Base-by-base conservation (phyloP, 2,113 vertebrate genomes). In the Pseudorectes ferrugineus region DNA sequence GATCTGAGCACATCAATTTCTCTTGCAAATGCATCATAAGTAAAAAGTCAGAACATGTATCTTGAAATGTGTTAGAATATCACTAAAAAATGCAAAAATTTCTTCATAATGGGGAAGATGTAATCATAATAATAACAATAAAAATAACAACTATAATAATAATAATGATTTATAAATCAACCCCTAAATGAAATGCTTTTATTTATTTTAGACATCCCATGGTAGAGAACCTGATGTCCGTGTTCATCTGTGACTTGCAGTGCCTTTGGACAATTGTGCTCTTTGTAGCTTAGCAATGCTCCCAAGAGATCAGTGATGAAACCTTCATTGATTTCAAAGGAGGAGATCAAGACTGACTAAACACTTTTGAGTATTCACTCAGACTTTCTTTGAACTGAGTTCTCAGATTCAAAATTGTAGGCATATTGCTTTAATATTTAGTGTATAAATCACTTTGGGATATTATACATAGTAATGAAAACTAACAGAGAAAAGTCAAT, bases 121-220 rank as follows among this genome's bases (percentile, higher is more conserved):
- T 65, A n/a, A 12, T 52, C 49, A 42, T 19, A 17, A 38, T 3
- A 55, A 14, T 11, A 62, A 36, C 10, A 51, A 43, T 11, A 35
- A n/a, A 55, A 55, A 33, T 33, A 57, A n/a, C 33, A 57, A 23
- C 33, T n/a, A n/a, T 57, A 35, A 57, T 57, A n/a, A 33, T 8
- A 28, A 11, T 31, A 54, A 18, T 9, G 42, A 80, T 20, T 35
- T 71, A 36, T 23, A 71, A 58, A 74, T 31, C 24, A 48, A 36
- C 2, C 1, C 1, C 1, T 6, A 52, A 45, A 71, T 4, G 0
- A 51, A 45, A 46, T 17, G 0, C 2, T 80, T 90, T 55, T 31
- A 15, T 72, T 65, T 71, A 33, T 68, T 91, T 77, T 61, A 45
- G 9, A 19, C 11, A 45, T 65, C 11, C 8, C 11, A 23, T 18